Evolutionary conservation across 64 coral and sea anemone genomes (phyloP).

Genomic region (Stichodactyla mertensii): DNA sequence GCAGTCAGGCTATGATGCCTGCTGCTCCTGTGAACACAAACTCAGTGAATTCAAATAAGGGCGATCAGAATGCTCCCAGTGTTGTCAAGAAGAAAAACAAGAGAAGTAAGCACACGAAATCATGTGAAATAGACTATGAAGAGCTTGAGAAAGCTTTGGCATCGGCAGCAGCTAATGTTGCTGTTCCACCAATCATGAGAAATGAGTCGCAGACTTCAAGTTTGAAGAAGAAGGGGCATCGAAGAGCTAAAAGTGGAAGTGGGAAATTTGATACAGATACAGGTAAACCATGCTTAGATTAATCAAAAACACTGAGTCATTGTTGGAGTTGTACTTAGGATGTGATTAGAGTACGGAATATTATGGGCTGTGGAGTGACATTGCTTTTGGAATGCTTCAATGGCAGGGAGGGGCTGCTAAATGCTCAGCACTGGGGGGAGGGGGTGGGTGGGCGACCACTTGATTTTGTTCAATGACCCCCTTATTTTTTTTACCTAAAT

Average conservation of each 20-base stretch:
- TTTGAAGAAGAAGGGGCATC: slow-evolving; percentile 79
- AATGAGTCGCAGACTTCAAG: slow-evolving; percentile 48
- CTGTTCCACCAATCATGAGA: slow-evolving; percentile 29
- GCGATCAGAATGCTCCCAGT: slow-evolving; percentile 37
- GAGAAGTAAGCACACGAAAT: slow-evolving; percentile 85
- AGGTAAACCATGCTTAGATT: slow-evolving; percentile 36
- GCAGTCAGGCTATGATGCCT: slow-evolving; percentile 47
- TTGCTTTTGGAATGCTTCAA: no score
- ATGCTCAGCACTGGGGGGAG: no score
- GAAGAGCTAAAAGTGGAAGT: slow-evolving; percentile 81
- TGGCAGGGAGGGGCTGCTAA: no score
- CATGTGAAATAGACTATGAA: slow-evolving; percentile 99
- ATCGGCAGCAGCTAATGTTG: slow-evolving; percentile 57
- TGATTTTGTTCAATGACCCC: no score
- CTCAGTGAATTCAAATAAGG: slow-evolving; percentile 47
- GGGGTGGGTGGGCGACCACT: no score
- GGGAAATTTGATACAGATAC: slow-evolving; percentile 82
- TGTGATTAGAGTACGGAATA: no score
- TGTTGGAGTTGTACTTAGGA: no score
- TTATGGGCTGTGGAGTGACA: no score
- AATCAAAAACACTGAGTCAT: no score
- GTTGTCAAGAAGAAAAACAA: slow-evolving; percentile 82
- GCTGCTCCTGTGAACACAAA: slow-evolving; percentile 19
- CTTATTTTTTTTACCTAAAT: no score
- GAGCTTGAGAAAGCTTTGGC: slow-evolving; percentile 95